These are phyloP conservation scores for Cassiopea xamachana DNA, from an alignment of 30 jellyfish, hydroid and myxozoan species.

Conservation along the genomic window DNA sequence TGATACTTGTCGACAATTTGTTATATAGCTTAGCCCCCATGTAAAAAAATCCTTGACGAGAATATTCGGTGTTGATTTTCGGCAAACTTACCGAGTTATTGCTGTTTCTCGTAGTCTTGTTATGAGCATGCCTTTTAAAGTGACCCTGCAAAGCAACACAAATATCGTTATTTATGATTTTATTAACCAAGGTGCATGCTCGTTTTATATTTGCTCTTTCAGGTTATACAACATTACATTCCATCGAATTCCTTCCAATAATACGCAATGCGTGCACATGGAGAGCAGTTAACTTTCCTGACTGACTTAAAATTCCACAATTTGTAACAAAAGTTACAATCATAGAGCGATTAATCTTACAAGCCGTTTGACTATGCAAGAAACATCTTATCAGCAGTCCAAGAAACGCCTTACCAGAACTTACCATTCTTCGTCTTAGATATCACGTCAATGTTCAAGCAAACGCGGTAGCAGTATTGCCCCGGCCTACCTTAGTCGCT, in stretches of 20 bases:
- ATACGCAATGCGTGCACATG: slow-evolving; percentile 25
- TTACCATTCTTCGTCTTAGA: no score
- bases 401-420: no score
- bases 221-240: slow-evolving; percentile 43
- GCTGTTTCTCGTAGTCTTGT: slow-evolving; percentile 44
- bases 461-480: no score
- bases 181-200: slow-evolving; percentile 35
- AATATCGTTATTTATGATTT: slow-evolving; percentile 3
- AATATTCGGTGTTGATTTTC: neutral
- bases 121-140: slow-evolving; percentile 25
- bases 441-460: no score
- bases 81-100: slow-evolving; percentile 47
- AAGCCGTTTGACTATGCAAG: slow-evolving; percentile 35
- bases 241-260: slow-evolving; percentile 14
- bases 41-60: neutral
- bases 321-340: neutral
- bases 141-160: slow-evolving; percentile 49
- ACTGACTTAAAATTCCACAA: slow-evolving; percentile 31
- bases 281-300: slow-evolving; percentile 38
- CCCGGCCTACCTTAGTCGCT: no score
- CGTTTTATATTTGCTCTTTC: slow-evolving; percentile 20
- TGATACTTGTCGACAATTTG: neutral
- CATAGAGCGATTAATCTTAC: neutral
- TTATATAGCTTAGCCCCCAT: neutral
- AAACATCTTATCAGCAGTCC: slow-evolving; percentile 10